A percentile compares a stretch with the other conserved stretches of the same genome.
Conservation (phyloP, 2,797 vertebrate genomes). For the Rousettus madagascariensis region DNA sequence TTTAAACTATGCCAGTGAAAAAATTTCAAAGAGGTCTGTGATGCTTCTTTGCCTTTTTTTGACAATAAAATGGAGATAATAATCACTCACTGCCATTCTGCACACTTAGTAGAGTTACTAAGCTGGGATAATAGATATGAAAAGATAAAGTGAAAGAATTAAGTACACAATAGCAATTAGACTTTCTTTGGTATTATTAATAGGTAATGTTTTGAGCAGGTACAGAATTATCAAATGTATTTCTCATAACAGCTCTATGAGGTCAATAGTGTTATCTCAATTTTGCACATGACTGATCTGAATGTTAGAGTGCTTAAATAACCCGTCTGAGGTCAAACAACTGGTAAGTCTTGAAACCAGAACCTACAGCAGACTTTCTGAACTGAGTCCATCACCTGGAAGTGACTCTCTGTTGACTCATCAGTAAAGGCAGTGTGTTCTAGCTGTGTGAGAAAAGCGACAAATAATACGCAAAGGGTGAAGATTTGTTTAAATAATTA, state of each 20-base stretch:
- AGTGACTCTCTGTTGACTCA: not conserved
- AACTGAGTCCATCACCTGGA: not conserved
- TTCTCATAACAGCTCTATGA: not conserved
- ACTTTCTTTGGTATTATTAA: not conserved
- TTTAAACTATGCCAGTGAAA: conserved; percentile 23
- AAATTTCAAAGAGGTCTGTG: not conserved
- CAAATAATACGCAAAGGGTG: not conserved
- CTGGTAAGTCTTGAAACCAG: not conserved
- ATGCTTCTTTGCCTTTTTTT: conserved; percentile 29
- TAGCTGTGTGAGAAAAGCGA: not conserved
- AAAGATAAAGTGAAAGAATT: not conserved
- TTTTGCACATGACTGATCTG: not conserved
- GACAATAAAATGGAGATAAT: not conserved
- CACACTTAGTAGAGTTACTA: not conserved
- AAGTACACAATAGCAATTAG: not conserved
- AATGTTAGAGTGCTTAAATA: not conserved
- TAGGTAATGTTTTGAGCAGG: not conserved
- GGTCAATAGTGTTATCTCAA: not conserved
- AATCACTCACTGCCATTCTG: not conserved
- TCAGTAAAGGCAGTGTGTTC: not conserved
- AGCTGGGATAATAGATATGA: not conserved
- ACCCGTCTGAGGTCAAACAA: not conserved
- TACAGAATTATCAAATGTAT: not conserved
- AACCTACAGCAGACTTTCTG: not conserved
- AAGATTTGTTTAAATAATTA: not conserved